These are phyloP conservation scores for Cettia cetti DNA, from an alignment of 2,113 vertebrate genomes.

Conservation along the genomic window DNA sequence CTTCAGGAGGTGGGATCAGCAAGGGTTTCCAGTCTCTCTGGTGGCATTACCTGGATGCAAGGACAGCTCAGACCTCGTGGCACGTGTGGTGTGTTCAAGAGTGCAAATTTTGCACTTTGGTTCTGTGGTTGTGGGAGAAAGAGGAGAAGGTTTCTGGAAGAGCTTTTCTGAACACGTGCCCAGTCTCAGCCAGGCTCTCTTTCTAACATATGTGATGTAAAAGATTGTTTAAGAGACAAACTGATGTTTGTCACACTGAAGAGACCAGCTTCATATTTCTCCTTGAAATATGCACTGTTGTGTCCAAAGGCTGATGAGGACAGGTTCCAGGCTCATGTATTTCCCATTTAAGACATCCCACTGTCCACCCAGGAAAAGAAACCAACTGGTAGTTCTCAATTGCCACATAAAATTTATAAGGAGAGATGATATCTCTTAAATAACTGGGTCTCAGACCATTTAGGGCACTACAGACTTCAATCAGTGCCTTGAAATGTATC, in stretches of 20 bases:
- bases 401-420: slow-evolving; percentile 11
- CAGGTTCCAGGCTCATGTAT: not conserved
- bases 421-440: slow-evolving; percentile 22
- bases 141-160: not conserved
- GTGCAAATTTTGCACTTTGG: not conserved
- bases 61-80: not conserved
- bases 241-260: not conserved
- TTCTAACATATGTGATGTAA: not conserved
- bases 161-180: not conserved
- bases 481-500: slow-evolving; percentile 38
- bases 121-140: not conserved
- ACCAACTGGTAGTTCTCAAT: not conserved
- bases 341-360: not conserved
- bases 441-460: slow-evolving; percentile 5
- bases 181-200: not conserved
- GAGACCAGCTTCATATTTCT: not conserved
- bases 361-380: not conserved
- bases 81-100: rapidly evolving
- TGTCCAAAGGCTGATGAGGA: not conserved
- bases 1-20: not conserved
- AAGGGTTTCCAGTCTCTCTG: not conserved
- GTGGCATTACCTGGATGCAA: not conserved
- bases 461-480: slow-evolving; percentile 19
- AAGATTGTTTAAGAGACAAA: not conserved
- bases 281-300: not conserved